phyloP scores from a whole-genome alignment of 2,797 vertebrate genomes.

The Sebastes melanostomus region DNA sequence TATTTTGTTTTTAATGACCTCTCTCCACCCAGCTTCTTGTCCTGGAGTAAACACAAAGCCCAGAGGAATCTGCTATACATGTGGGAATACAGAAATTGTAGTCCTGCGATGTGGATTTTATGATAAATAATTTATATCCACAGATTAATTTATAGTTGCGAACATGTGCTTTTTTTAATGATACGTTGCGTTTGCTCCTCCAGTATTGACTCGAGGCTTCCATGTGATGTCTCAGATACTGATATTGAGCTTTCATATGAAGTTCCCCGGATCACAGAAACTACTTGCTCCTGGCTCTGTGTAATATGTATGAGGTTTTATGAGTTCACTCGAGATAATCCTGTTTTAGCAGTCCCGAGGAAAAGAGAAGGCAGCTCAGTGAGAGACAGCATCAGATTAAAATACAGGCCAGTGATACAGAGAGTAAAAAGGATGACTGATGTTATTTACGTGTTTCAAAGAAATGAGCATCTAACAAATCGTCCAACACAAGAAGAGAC shows the following conservation, averaged over 20 bases:
- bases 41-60: slow-evolving; percentile 14
- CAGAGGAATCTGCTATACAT: neutral
- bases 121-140: slow-evolving; percentile 15
- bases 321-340: slow-evolving; percentile 34
- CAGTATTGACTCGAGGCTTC: neutral
- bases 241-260: neutral
- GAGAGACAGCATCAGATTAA: slow-evolving; percentile 2
- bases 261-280: neutral
- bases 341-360: neutral
- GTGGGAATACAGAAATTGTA: neutral
- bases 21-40: neutral
- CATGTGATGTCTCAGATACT: neutral
- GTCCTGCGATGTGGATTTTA: neutral
- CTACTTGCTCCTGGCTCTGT: slow-evolving; percentile 3
- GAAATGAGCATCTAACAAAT: neutral
- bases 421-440: neutral
- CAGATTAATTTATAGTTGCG: neutral
- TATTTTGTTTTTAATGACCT: neutral
- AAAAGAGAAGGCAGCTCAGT: slow-evolving; percentile 2
- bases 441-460: slow-evolving; percentile 29
- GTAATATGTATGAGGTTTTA: slow-evolving; percentile 16
- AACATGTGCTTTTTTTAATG: neutral
- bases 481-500: neutral
- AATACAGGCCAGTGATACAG: neutral
- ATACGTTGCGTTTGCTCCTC: neutral